Percentiles rank a stretch among this genome's conserved stretches.
These are phyloP conservation scores for Sebastes baramenuke DNA, from an alignment of 2,797 vertebrate species.

Conservation along the genomic window DNA sequence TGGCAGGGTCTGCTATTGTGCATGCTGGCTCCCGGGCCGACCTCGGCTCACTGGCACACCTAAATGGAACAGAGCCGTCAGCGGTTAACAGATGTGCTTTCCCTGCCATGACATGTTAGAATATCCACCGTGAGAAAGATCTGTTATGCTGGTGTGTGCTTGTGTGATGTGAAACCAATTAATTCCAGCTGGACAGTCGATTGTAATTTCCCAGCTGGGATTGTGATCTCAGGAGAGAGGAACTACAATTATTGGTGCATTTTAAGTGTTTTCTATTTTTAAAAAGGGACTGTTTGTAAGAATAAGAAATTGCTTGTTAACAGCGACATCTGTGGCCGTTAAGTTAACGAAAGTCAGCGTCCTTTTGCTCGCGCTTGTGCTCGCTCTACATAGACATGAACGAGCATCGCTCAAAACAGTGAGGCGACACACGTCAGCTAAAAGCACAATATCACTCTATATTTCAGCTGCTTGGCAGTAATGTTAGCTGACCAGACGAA, in stretches of 20 bases:
- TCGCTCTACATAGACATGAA: no score
- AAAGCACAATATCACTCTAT: no score
- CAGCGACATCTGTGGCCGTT: no score
- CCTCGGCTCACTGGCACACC: not conserved
- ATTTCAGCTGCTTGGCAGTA: no score
- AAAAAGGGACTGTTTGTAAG: no score
- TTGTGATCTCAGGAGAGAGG: slow-evolving; percentile 34
- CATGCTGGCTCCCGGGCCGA: not conserved
- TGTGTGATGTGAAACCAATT: slow-evolving; percentile 52
- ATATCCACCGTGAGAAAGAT: slow-evolving; percentile 6
- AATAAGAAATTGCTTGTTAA: no score
- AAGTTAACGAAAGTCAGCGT: no score
- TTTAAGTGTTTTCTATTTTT: no score
- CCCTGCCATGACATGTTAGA: slow-evolving; percentile 19
- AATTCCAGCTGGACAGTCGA: slow-evolving; percentile 49
- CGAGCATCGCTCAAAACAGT: no score
- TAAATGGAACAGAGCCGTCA: slow-evolving; percentile 24
- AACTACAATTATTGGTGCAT: not conserved
- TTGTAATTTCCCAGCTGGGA: slow-evolving; percentile 69
- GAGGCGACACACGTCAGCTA: no score
- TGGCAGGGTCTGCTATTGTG: not conserved
- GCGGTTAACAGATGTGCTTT: not conserved
- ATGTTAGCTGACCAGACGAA: no score
- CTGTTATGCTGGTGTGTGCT: slow-evolving; percentile 1
- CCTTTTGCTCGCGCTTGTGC: no score